A percentile compares a stretch with the other conserved stretches of the same genome.
phyloP scores from a whole-genome alignment of 92 coral and sea anemone species.

The Phymanthus crucifer region DNA sequence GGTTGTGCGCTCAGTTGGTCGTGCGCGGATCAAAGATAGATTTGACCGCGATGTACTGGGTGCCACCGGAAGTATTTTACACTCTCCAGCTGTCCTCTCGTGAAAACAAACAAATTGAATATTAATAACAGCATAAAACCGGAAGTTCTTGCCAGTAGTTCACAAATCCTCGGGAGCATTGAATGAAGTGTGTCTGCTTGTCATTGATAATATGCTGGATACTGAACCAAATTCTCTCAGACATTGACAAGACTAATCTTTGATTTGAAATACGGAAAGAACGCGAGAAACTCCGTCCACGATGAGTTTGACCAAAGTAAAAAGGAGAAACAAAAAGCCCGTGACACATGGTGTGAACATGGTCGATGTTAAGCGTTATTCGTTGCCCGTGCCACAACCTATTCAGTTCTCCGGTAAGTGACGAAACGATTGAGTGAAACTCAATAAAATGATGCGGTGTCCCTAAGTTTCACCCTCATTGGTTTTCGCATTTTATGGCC shows the following conservation, averaged over 20 bases:
- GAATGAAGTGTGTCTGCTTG: not conserved
- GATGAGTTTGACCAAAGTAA: conserved; percentile 32
- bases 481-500: not conserved
- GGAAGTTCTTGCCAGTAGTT: not conserved
- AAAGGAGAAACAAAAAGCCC: conserved; percentile 33
- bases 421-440: not conserved
- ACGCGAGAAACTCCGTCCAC: not conserved
- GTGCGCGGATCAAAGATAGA: no score
- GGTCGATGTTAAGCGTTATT: conserved; percentile 45
- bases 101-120: conserved; percentile 8
- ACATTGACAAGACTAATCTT: not conserved
- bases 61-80: not conserved
- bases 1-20: not conserved
- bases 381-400: conserved; percentile 42
- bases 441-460: not conserved
- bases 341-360: conserved; percentile 46
- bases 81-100: not conserved
- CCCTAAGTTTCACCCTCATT: not conserved
- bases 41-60: conserved; percentile 3
- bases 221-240: not conserved
- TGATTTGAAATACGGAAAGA: not conserved
- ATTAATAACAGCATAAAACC: conserved; percentile 1
- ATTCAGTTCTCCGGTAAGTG: conserved; percentile 30
- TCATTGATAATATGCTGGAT: not conserved
- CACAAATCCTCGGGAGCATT: not conserved